Conservation (phyloP, 2,888 invertebrate species). For the Lycophotia porphyrea region DNA sequence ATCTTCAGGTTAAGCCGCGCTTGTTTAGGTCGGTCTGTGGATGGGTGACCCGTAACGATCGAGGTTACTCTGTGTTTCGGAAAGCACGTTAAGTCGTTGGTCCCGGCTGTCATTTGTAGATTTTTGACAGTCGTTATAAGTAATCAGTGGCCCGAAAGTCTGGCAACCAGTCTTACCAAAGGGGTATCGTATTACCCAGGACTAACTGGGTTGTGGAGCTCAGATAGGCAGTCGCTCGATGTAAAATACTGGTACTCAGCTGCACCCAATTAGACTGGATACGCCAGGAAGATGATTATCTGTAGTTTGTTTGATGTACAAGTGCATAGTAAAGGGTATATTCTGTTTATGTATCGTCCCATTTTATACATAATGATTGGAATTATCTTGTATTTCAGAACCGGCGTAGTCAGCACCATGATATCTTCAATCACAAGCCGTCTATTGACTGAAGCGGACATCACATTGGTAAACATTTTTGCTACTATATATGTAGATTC, state of each 20-base stretch:
- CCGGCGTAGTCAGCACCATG: conserved; percentile 74
- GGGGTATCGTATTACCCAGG: neutral
- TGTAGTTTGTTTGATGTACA: neutral
- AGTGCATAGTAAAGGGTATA: neutral
- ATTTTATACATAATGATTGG: neutral
- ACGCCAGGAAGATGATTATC: neutral
- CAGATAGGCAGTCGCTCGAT: neutral
- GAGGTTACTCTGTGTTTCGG: neutral
- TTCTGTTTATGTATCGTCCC: neutral
- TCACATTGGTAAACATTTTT: conserved; percentile 72
- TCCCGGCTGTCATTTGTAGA: neutral
- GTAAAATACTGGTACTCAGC: neutral
- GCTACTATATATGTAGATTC: neutral
- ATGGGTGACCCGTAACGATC: neutral
- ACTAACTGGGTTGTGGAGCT: neutral
- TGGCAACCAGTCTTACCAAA: neutral
- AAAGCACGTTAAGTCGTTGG: neutral
- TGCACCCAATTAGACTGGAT: neutral
- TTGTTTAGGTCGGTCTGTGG: neutral
- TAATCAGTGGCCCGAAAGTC: neutral
- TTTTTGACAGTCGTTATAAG: neutral
- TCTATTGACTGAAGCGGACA: conserved; percentile 78
- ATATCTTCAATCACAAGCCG: conserved; percentile 78
- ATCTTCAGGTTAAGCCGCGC: neutral
- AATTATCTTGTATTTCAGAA: conserved; percentile 68